phyloP scores from a whole-genome alignment of 2,797 vertebrate species.

The Alosa sapidissima region DNA sequence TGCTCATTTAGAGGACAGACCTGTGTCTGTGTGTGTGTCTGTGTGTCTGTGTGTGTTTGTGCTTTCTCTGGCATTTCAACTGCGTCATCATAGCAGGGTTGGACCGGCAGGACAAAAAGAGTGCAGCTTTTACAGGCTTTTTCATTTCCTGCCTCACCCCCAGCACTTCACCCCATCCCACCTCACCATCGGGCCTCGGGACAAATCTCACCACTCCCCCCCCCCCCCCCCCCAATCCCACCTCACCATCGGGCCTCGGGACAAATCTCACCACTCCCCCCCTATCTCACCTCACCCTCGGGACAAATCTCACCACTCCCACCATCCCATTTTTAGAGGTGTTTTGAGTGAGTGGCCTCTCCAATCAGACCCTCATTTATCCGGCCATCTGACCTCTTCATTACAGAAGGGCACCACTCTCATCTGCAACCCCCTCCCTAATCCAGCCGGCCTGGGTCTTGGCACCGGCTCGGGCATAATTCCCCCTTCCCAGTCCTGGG shows the following conservation, averaged over 20 bases:
- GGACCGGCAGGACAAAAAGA: neutral
- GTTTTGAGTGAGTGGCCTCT: conserved; percentile 2
- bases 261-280: neutral
- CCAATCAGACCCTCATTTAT: neutral
- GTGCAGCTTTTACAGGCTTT: neutral
- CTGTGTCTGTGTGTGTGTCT: neutral
- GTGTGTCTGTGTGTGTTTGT: too few species aligned
- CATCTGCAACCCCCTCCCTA: neutral
- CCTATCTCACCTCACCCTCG: too few species aligned
- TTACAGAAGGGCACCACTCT: neutral
- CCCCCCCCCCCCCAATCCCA: neutral
- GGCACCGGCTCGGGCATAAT: neutral
- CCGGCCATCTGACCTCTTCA: neutral
- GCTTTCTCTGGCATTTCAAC: neutral
- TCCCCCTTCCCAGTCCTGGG: neutral
- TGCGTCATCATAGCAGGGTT: neutral
- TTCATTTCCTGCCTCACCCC: conserved; percentile 17
- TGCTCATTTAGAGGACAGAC: neutral
- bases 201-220: neutral
- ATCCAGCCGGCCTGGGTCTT: neutral
- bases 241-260: neutral
- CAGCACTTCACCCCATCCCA: neutral
- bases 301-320: too few species aligned
- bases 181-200: neutral
- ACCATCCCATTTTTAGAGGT: neutral